phyloP scores from a whole-genome alignment of 2,797 vertebrate species.

The Syngnathus acus region DNA sequence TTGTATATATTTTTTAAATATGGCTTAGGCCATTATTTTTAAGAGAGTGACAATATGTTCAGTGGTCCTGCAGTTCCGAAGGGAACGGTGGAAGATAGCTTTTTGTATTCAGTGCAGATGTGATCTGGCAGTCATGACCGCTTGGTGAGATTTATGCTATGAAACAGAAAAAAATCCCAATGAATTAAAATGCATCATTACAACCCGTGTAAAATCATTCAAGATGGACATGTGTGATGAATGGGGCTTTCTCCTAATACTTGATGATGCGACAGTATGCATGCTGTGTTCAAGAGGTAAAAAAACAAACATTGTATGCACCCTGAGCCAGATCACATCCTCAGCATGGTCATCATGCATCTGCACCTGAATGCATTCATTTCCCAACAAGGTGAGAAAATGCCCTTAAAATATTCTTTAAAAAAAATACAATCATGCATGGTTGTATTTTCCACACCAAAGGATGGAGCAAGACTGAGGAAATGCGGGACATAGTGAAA shows the following conservation, averaged over 20 bases:
- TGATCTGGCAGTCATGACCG: not conserved
- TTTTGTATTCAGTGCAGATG: not conserved
- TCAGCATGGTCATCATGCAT: not conserved
- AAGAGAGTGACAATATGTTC: too few species aligned
- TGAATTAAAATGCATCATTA: too few species aligned
- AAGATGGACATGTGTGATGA: not conserved
- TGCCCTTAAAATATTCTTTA: not conserved
- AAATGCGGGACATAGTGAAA: not conserved
- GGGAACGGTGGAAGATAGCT: not conserved
- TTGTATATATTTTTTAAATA: too few species aligned
- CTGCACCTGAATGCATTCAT: slow-evolving; percentile 8
- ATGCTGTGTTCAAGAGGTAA: slow-evolving; percentile 7
- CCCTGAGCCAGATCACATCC: not conserved
- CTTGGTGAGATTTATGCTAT: not conserved
- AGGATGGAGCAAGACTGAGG: not conserved
- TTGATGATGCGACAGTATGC: not conserved
- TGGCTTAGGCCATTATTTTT: too few species aligned
- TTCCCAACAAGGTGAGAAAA: not conserved
- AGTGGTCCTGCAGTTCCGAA: not conserved
- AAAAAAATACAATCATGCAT: slow-evolving; percentile 6
- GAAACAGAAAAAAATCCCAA: too few species aligned
- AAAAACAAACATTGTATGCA: too few species aligned
- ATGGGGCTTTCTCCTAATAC: not conserved
- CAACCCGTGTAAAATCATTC: not conserved
- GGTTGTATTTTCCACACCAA: not conserved